These are phyloP conservation scores for Amphilophus citrinellus DNA, from an alignment of 2,113 vertebrate species.

Conservation along the genomic window DNA sequence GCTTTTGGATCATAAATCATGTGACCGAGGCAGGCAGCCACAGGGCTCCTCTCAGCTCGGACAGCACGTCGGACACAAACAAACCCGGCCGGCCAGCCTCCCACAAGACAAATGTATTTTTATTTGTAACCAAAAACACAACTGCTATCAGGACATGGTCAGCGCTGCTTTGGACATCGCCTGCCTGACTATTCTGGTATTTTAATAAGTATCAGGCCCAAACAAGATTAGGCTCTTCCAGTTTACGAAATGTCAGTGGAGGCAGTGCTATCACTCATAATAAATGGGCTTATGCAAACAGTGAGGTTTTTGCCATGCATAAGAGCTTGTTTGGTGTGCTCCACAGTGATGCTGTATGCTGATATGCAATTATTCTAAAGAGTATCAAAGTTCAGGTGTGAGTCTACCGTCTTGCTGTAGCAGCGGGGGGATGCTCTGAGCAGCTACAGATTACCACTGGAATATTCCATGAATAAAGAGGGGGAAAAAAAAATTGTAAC, in stretches of 20 bases:
- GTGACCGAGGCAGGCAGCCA: conserved; percentile 71
- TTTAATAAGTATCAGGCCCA: conserved; percentile 86
- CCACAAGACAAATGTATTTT: conserved; percentile 86
- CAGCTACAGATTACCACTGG: conserved; percentile 74
- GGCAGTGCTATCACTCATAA: conserved; percentile 87
- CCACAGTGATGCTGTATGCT: conserved; percentile 79
- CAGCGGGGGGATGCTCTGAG: conserved; percentile 63
- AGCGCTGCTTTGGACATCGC: conserved; percentile 69
- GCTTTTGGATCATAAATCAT: conserved; percentile 81
- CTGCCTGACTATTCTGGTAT: conserved; percentile 81
- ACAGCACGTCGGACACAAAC: conserved; percentile 69
- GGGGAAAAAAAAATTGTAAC: conserved; percentile 48
- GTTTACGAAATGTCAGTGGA: conserved; percentile 85
- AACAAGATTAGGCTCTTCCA: conserved; percentile 86
- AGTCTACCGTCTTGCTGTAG: conserved; percentile 70
- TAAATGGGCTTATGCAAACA: conserved; percentile 88
- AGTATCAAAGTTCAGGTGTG: conserved; percentile 84
- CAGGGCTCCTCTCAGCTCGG: conserved; percentile 75
- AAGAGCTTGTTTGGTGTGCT: conserved; percentile 82
- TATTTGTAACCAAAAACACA: conserved; percentile 78
- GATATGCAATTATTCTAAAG: conserved; percentile 90
- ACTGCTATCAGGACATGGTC: conserved; percentile 79
- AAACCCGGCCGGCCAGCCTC: conserved; percentile 53
- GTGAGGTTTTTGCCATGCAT: conserved; percentile 81
- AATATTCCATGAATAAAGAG: conserved; percentile 83